Evolutionary conservation across 1,140 invertebrate species (phyloP).

Genomic region (Prorops nasuta): DNA sequence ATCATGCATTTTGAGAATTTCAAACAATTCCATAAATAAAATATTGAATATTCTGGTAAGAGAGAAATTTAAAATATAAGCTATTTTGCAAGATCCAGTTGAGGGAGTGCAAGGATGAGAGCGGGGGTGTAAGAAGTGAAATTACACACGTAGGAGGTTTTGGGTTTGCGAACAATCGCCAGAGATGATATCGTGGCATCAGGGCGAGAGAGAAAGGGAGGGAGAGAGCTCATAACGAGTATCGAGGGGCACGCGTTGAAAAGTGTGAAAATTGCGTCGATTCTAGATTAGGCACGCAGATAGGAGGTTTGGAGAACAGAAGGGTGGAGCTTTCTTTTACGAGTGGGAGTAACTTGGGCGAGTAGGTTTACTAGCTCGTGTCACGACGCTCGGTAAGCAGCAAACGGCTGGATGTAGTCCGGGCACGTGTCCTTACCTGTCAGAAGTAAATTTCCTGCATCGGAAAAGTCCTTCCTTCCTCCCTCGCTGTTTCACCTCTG

Average conservation of each 20-base stretch:
- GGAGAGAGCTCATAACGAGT: neutral
- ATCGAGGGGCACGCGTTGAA: neutral
- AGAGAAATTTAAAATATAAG: too few relatives aligned
- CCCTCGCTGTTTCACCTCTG: neutral
- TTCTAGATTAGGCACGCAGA: slow-evolving; percentile 17
- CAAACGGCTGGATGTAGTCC: slow-evolving; percentile 24
- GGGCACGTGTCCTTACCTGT: slow-evolving; percentile 36
- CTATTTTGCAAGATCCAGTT: too few relatives aligned
- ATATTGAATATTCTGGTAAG: too few relatives aligned
- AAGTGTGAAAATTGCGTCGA: neutral
- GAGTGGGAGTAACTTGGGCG: slow-evolving; percentile 3
- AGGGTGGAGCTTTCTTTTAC: slow-evolving; percentile 23
- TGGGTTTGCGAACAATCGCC: too few relatives aligned
- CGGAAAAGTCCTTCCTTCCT: slow-evolving; percentile 10
- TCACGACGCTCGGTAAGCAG: slow-evolving; percentile 16
- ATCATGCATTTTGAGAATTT: too few relatives aligned
- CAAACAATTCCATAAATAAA: too few relatives aligned
- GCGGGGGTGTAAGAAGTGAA: too few relatives aligned
- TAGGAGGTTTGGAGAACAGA: neutral
- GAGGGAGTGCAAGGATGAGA: too few relatives aligned
- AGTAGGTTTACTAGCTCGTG: slow-evolving; percentile 32
- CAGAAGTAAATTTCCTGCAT: slow-evolving; percentile 45
- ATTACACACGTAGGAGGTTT: too few relatives aligned
- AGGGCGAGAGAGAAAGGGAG: neutral
- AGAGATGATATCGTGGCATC: too few relatives aligned